Evolutionary conservation across 2,888 invertebrate genomes (phyloP).

Genomic region (Chorisops tibialis): DNA sequence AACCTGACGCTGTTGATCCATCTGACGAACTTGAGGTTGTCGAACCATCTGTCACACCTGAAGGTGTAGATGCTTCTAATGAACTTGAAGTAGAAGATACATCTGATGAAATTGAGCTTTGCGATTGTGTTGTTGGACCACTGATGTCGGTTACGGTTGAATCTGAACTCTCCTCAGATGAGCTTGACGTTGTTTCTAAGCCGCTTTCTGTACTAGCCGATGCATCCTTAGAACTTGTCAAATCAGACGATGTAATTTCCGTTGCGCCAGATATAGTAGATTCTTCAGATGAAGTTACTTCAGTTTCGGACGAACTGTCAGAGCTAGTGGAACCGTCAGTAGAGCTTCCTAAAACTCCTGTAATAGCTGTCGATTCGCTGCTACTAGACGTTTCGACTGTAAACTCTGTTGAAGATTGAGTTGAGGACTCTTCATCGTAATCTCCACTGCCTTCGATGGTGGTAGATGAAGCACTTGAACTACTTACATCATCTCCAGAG

Average conservation of each 20-base stretch:
- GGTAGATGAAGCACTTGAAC: neutral
- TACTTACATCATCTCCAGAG: slow-evolving; percentile 39
- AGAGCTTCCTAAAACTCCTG: slow-evolving; percentile 2
- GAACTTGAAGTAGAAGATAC: slow-evolving; percentile 31
- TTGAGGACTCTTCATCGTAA: slow-evolving; percentile 21
- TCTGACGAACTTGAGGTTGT: slow-evolving; percentile 24
- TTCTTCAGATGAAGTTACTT: slow-evolving; percentile 13
- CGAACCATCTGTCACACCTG: slow-evolving; percentile 28
- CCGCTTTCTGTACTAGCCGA: slow-evolving; percentile 18
- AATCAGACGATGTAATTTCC: slow-evolving; percentile 17
- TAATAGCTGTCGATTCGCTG: slow-evolving; percentile 1
- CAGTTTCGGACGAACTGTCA: neutral
- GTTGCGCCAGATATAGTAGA: slow-evolving; percentile 18
- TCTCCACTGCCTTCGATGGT: slow-evolving; percentile 44
- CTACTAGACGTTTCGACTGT: neutral
- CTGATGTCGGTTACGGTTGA: slow-evolving; percentile 9
- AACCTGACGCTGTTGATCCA: neutral
- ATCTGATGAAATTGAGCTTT: slow-evolving; percentile 38
- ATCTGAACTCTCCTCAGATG: slow-evolving; percentile 14
- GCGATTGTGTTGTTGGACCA: neutral
- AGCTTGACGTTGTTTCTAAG: slow-evolving; percentile 12
- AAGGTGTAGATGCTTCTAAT: neutral
- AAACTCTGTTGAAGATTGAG: neutral
- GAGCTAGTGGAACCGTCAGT: slow-evolving; percentile 16
- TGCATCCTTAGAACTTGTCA: slow-evolving; percentile 9